Base-by-base conservation (phyloP, 2,797 vertebrate genomes). In the Cyprinella venusta region DNA sequence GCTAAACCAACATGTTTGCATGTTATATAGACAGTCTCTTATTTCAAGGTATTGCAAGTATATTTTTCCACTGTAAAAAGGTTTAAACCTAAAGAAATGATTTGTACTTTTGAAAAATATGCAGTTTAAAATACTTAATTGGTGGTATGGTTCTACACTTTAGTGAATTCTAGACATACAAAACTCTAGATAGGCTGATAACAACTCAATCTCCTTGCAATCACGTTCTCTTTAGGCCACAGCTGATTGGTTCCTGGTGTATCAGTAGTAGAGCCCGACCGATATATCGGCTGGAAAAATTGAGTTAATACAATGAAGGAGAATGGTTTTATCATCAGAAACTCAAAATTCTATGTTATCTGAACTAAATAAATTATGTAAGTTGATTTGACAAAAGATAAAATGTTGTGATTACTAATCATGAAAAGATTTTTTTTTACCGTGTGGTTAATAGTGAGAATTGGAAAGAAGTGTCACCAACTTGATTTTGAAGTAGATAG, bases 1-100 rank as follows among this genome's bases (percentile, higher is more conserved):
- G 61, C 4, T 10, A 63, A 72, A 63, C 26, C 56, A 18, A 48
- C 69, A 52, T 65, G 56, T 65, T 64, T 74, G 70, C 30, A 65
- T 38, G 42, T 52, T 24, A 24, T 59, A 59, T 59, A 59, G 24
- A 13, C 2, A 26, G 56, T 42, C 15, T 76, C 4, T 61, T 26
- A 42, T 61, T 63, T 45, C 15, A 63, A 42, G 8, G 13, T 16
- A 38, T 40, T 21, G 1, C 21, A 75, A 40, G 13, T 24, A 16
- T 56, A 24, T 75, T 38, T 59, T 59, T 40, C 13, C 10, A 10
- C 21, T 40, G 6, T 40, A 1, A 38, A 75, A 6, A 13, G 69
- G 33, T 72, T 10, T 52, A 72, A 18, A 52, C 16, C 26, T 12
- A 52, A 33, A 50, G 8, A 12, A 72, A 12, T 71, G 1, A 50